Evolutionary conservation across 2,113 vertebrate genomes (phyloP), one percentile per base, ranked within the genome.

Genomic region (Anguilla japonica): DNA sequence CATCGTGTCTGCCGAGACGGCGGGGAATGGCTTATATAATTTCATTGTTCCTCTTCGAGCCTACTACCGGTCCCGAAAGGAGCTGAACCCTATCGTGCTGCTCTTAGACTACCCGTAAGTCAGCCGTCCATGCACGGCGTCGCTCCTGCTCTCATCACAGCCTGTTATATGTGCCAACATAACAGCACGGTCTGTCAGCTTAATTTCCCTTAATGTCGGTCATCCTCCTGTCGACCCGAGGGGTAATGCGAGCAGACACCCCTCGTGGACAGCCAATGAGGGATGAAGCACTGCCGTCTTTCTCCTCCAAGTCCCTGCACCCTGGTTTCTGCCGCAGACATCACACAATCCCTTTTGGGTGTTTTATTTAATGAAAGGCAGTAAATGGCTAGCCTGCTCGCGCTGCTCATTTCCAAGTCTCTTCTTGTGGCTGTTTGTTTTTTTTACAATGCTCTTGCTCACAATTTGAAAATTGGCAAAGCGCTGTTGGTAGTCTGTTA

Each of bases 11-110:
- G 98, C 98, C 57, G 98, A 99, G 94, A 99, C 97, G 22, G 98
- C 98, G 82, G 98, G 98, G 86, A 99, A 99, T 56, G 98, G 98
- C 87, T 95, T 99, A 75, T 99, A 99, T 92, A 99, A 99, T 93
- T 99, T 99, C 86, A 97, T 99, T 79, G 98, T 99, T 91, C 98
- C 98, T 91, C 98, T 99, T 89, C 95, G 98, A 95, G 98, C 98
- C 87, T 99, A 99, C 94, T 99, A 99, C 91, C 95, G 98, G 94
- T 97, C 98, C 92, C 96, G 97, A 92, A 97, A 97, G 93, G 98
- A 99, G 89, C 96, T 99, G 83, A 99, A 98, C 90, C 98, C 98
- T 53, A 97, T 99, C 87, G 97, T 99, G 0, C 92, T 99, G 88
- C 97, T 99, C 84, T 94, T 99, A 88, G 98, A 99, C 92, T 99